Conservation (phyloP, 23 tunicate species). For the Ascidia mentula region DNA sequence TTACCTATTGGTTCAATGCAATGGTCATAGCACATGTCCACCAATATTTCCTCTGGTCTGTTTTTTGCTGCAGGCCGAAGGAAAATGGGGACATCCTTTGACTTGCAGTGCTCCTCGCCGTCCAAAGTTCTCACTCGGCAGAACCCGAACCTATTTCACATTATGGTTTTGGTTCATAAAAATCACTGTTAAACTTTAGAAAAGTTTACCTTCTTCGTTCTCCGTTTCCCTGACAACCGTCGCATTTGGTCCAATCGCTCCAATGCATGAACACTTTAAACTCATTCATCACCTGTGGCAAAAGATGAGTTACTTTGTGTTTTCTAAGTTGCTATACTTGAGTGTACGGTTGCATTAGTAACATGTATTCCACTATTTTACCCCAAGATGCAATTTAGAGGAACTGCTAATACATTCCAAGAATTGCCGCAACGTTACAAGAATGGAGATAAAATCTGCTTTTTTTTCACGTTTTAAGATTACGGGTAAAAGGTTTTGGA, state of each 20-base stretch:
- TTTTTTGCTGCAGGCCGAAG: constrained; percentile 27
- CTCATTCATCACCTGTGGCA: constrained; percentile 16
- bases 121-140: constrained; percentile 34
- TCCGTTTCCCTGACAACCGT: constrained; percentile 57
- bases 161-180: too few relatives aligned
- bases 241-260: constrained; percentile 49
- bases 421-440: background rate
- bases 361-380: background rate
- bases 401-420: too few relatives aligned
- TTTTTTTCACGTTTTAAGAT: background rate
- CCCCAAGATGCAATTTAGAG: too few relatives aligned
- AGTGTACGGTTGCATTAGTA: background rate
- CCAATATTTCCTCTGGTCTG: constrained; percentile 46
- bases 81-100: constrained; percentile 25
- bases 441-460: background rate
- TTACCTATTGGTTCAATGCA: constrained; percentile 35
- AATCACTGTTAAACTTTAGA: too few relatives aligned
- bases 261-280: constrained; percentile 31
- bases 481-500: background rate
- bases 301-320: background rate
- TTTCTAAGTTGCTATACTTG: background rate
- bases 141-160: constrained; percentile 65
- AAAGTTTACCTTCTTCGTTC: constrained; percentile 53
- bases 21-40: constrained; percentile 59
- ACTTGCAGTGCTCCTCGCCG: constrained; percentile 26